phyloP scores from a whole-genome alignment of 2,113 vertebrate species.

The Pseudorasbora parva region DNA sequence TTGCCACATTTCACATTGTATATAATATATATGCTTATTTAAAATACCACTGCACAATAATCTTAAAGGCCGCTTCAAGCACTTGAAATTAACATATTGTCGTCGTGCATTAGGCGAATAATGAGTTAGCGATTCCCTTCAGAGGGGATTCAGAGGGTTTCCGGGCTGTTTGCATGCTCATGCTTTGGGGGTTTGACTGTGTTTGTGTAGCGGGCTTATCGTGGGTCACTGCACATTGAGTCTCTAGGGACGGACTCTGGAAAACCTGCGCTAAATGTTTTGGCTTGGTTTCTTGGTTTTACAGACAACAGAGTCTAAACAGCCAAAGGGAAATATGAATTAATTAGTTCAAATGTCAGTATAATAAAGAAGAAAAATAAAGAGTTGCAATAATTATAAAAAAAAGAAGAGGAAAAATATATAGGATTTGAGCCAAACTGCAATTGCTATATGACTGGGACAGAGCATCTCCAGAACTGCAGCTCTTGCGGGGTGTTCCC shows the following conservation, averaged over 20 bases:
- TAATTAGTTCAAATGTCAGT: neutral
- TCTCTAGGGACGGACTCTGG: neutral
- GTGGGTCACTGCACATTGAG: constrained; percentile 47
- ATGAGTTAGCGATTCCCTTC: too few species aligned
- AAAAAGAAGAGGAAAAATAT: too few species aligned
- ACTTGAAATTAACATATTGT: neutral
- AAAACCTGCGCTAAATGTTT: constrained; percentile 22
- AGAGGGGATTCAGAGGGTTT: neutral
- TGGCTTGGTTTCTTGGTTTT: constrained; percentile 24
- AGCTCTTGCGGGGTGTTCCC: too few species aligned
- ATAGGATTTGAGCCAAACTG: too few species aligned
- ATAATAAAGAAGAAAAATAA: neutral
- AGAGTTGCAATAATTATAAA: neutral
- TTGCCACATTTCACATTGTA: neutral
- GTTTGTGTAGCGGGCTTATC: neutral
- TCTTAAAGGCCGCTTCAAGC: neutral
- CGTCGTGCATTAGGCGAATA: too few species aligned
- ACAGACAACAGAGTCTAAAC: constrained; percentile 4
- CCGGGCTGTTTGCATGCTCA: neutral
- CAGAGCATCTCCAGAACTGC: too few species aligned
- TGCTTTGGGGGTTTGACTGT: neutral
- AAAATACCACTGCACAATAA: neutral
- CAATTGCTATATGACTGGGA: too few species aligned
- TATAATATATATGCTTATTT: neutral
- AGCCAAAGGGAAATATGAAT: neutral